phyloP scores from a whole-genome alignment of 2,888 invertebrate species.

The Tetranychus piercei region DNA sequence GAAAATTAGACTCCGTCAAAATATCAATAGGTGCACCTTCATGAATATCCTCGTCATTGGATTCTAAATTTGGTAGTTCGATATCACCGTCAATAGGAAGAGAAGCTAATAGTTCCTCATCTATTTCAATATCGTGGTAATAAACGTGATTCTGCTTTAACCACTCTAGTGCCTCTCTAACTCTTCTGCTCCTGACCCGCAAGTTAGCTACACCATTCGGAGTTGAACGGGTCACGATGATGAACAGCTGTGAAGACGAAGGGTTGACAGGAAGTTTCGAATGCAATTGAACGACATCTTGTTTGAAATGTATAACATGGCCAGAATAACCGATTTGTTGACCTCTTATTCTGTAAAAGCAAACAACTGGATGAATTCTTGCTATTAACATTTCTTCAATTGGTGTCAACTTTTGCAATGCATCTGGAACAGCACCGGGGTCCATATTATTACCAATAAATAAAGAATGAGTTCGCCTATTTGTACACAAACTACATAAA shows the following conservation, averaged over 20 bases:
- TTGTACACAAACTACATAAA: too few relatives aligned
- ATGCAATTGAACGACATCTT: background rate
- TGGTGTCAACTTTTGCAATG: background rate
- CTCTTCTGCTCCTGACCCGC: background rate
- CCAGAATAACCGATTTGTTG: constrained; percentile 2
- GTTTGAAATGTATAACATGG: background rate
- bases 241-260: background rate
- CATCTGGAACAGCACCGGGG: background rate
- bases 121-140: background rate
- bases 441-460: background rate
- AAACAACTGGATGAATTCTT: background rate
- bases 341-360: background rate
- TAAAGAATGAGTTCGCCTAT: too few relatives aligned
- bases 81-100: background rate
- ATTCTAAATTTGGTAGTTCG: background rate
- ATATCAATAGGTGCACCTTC: background rate
- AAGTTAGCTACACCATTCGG: background rate
- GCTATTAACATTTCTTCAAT: constrained; percentile 12
- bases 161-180: background rate
- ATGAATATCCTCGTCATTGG: background rate
- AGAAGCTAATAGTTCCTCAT: background rate
- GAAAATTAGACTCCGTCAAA: background rate
- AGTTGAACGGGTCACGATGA: background rate
- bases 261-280: background rate
- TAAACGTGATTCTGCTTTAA: background rate